Base-by-base conservation (phyloP, 2,888 invertebrate species). In the Archips xylosteana region DNA sequence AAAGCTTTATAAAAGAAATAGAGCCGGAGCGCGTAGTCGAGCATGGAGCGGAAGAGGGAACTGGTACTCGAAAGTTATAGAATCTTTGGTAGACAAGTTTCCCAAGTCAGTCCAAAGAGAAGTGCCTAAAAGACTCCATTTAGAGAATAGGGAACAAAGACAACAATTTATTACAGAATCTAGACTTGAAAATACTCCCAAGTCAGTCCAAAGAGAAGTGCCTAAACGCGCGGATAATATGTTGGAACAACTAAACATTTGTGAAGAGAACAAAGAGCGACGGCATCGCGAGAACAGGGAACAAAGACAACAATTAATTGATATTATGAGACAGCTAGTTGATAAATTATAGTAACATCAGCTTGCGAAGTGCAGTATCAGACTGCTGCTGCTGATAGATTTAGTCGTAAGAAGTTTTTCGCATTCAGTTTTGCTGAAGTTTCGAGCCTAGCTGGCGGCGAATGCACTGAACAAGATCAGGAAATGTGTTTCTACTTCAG, bases 41-140 rank as follows among this genome's bases (percentile, higher is more conserved):
- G 63, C 70, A 6, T 70, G 63, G 63, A 64, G 34, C 45, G 15
- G 3, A 3, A 54, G 59, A 54, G 70, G 64, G 3, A 42, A 63
- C 2, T 70, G 70, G 70, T 70, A 70, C 47, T 70, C 63, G 23
- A 70, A 57, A 57, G 47, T 70, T 12, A 64, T 70, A 70, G 70
- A 70, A 15, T 70, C 70, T 13, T 12, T 70, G 36, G 70, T 70
- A 5, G 70, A 70, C 1, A 70, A 70, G 34, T 57, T 59, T 6
- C 62, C 62, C 3, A 42, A 39, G 10, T 13, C 54, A 1, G n/a
- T 39, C 0, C 69, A 61, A 70, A 62, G 42, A 34, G 70, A 54
- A 10, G 45, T 5, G 42, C 54, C 54, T 54, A 23, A 39, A 45
- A 70, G 57, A 47, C 34, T 0, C 12, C 34, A 59, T 15, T 3